phyloP scores from a whole-genome alignment of 2,113 vertebrate species.

The Corapipo altera region DNA sequence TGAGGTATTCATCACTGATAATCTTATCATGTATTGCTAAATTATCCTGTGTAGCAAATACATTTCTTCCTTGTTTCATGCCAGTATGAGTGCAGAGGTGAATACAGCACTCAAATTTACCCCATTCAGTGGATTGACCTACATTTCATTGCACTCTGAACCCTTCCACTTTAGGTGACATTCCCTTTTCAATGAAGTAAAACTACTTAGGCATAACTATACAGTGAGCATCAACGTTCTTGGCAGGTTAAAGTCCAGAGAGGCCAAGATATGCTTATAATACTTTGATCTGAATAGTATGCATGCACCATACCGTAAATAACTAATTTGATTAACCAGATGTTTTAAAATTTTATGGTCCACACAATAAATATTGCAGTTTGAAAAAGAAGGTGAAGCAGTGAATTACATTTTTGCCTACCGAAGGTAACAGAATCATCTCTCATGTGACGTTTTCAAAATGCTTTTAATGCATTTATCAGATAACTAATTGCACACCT shows the following conservation, averaged over 20 bases:
- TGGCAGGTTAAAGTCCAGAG: background rate
- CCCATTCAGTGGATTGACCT: background rate
- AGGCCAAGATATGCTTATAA: background rate
- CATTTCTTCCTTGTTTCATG: background rate
- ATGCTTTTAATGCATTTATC: background rate
- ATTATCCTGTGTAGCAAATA: background rate
- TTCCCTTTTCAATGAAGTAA: background rate
- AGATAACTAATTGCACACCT: background rate
- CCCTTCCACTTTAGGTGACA: background rate
- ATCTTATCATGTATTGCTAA: background rate
- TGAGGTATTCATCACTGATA: background rate
- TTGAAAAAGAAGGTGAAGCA: background rate
- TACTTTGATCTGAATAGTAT: background rate
- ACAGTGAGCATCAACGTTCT: background rate
- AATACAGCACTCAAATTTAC: background rate
- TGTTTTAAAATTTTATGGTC: background rate
- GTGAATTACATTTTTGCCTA: background rate
- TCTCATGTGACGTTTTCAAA: background rate
- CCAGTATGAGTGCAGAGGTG: background rate
- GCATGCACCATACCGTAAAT: background rate
- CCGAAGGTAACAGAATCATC: background rate
- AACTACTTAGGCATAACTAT: background rate
- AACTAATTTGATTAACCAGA: background rate
- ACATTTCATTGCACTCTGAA: background rate
- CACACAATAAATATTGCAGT: background rate